A percentile compares a stretch with the other conserved stretches of the same genome.
Evolutionary conservation across 2,113 vertebrate species (phyloP).

Genomic region (Montifringilla adamsi): DNA sequence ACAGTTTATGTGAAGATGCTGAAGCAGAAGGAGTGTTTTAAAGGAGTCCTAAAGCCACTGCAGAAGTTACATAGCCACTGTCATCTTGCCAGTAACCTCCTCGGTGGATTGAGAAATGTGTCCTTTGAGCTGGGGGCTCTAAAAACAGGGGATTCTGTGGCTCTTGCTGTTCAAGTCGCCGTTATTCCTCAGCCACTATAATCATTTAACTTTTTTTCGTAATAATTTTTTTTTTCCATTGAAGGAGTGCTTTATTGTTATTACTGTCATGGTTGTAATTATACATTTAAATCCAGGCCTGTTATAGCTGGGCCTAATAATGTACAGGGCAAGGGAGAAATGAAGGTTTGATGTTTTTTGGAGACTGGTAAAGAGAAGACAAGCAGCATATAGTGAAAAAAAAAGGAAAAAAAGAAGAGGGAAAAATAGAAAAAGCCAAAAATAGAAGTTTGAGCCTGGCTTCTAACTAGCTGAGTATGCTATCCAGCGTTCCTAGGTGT

Average conservation of each 20-base stretch:
- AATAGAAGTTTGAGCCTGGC: background rate
- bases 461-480: background rate
- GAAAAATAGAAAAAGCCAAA: background rate
- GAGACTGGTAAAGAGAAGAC: background rate
- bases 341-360: conserved; percentile 26
- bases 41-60: conserved; percentile 15
- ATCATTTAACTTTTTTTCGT: background rate
- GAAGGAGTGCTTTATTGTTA: conserved; percentile 52
- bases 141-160: background rate
- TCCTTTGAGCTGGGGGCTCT: background rate
- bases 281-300: conserved; percentile 28
- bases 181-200: background rate
- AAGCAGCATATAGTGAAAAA: background rate
- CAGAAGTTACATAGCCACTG: conserved; percentile 49
- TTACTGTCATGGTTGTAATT: conserved; percentile 35
- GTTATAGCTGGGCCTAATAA: background rate
- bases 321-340: background rate
- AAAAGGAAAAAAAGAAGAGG: background rate
- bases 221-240: background rate
- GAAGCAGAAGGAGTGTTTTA: conserved; percentile 16
- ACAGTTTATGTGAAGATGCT: background rate
- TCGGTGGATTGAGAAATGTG: conserved; percentile 35
- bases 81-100: conserved; percentile 58
- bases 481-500: background rate
- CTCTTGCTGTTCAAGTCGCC: background rate